Evolutionary conservation across 2,113 vertebrate species (phyloP), one percentile per base, ranked within the genome.

Genomic region (Otolemur garnettii): DNA sequence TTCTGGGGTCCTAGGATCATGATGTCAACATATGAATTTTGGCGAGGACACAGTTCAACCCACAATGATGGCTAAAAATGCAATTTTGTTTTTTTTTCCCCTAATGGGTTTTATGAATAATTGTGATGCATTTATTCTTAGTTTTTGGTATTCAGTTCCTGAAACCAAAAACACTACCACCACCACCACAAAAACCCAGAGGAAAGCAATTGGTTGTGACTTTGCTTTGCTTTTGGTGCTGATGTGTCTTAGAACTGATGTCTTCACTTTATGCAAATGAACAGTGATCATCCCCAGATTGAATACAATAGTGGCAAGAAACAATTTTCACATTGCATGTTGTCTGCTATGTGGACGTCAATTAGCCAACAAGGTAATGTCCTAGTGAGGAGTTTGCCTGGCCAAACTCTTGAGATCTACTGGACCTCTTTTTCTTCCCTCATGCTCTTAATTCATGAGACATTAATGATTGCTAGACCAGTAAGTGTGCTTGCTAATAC

Each of bases 171-270:
- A 62, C 6, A 91, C 18, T 19, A 2, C 55, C 24, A 60, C 30
- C 17, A 4, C 55, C n/a, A 26, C 69, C 30, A 75, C 38, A 50
- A 45, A 79, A 84, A 60, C 53, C 55, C 33, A 79, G 55, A 45
- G 14, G 79, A 10, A 90, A 78, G 45, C 6, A 90, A 69, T 30
- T 82, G n/a, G 38, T 85, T n/a, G 28, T 82, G 62, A 68, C 68
- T 81, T 89, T 88, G 18, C 60, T 91, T 92, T 95, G 22, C 66
- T 91, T 92, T 96, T 71, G n/a, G 26, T 64, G 33, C 53, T 38
- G 28, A 50, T 24, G 15, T 38, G 50, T 64, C 91, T 90, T 57
- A 69, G 69, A n/a, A 85, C 50, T 38, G 11, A 81, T 85, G 30
- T 42, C 68, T 24, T 91, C 24, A n/a, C 55, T 94, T 94, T 86